Percentiles rank a stretch among this genome's conserved stretches.
These are phyloP conservation scores for Sceliomorpha sp. DNA, from an alignment of 2,888 invertebrate species.

Conservation along the genomic window DNA sequence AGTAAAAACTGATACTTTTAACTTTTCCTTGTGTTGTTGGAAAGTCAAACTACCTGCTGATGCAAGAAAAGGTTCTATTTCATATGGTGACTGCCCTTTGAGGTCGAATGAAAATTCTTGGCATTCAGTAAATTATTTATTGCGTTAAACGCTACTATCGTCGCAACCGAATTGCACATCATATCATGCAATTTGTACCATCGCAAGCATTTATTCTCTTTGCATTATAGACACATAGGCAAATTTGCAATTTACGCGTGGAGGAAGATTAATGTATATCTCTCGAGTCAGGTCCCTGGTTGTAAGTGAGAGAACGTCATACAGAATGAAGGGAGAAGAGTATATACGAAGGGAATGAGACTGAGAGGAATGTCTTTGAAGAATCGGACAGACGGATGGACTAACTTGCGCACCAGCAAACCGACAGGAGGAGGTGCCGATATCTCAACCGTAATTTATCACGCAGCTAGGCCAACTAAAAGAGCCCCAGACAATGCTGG, in stretches of 20 bases:
- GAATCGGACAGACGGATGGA: conserved; percentile 52
- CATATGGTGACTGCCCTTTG: too few species aligned
- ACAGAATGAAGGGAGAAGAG: conserved; percentile 27
- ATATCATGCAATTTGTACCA: too few species aligned
- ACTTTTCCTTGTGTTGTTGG: too few species aligned
- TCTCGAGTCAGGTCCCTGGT: conserved; percentile 8
- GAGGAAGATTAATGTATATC: conserved; percentile 46
- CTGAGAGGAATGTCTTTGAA: conserved; percentile 56
- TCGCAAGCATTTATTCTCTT: conserved; percentile 26
- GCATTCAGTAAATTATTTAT: too few species aligned
- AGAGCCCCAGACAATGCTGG: conserved; percentile 43
- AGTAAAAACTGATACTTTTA: too few species aligned
- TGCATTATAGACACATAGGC: conserved; percentile 29
- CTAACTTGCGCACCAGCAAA: conserved; percentile 60
- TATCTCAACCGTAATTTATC: conserved; percentile 76
- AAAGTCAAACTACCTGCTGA: too few species aligned
- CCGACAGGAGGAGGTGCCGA: conserved; percentile 74
- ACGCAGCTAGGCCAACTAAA: conserved; percentile 60
- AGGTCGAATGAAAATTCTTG: too few species aligned
- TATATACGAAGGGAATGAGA: conserved; percentile 18
- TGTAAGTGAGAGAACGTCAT: conserved; percentile 31
- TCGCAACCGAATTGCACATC: too few species aligned
- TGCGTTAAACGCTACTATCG: too few species aligned
- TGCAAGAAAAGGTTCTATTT: too few species aligned
- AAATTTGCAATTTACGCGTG: conserved; percentile 41